Percentiles rank a stretch among this genome's conserved stretches.
phyloP scores from a whole-genome alignment of 92 coral and sea anemone genomes.

The Siderastrea radians region DNA sequence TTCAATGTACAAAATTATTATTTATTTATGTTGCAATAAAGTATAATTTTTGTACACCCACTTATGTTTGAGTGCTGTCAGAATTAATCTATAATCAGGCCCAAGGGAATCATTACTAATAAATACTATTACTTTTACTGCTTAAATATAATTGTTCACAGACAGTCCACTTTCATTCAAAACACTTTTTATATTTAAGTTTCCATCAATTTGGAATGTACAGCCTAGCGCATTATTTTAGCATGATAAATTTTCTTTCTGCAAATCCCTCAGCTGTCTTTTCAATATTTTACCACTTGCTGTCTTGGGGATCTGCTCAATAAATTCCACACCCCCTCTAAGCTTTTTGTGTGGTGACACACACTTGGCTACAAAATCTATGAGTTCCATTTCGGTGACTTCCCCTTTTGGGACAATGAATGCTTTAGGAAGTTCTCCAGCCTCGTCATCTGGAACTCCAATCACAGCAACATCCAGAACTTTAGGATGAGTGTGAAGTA shows the following conservation, averaged over 20 bases:
- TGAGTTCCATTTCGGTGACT: constrained; percentile 54
- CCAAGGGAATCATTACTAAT: too few relatives aligned
- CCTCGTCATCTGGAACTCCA: constrained; percentile 67
- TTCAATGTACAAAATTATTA: too few relatives aligned
- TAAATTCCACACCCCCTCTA: constrained; percentile 77
- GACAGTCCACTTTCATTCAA: too few relatives aligned
- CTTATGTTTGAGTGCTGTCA: too few relatives aligned
- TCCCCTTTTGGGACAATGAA: constrained; percentile 62
- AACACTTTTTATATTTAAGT: too few relatives aligned
- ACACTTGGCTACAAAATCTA: constrained; percentile 47
- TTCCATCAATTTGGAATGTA: constrained; percentile 49
- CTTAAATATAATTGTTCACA: too few relatives aligned
- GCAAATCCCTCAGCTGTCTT: constrained; percentile 40
- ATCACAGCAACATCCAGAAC: constrained; percentile 80
- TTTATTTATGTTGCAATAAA: too few relatives aligned
- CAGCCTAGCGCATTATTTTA: neutral
- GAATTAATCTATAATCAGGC: too few relatives aligned
- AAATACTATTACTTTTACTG: too few relatives aligned
- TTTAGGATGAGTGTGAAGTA: constrained; percentile 72
- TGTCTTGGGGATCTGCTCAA: constrained; percentile 78
- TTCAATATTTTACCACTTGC: constrained; percentile 77
- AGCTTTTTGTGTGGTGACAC: constrained; percentile 70
- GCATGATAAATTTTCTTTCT: neutral
- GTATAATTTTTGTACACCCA: too few relatives aligned
- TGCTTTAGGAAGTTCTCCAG: constrained; percentile 82